Evolutionary conservation across 2,113 vertebrate genomes (phyloP), one percentile per base, ranked within the genome.

Genomic region (Arenaria interpres): DNA sequence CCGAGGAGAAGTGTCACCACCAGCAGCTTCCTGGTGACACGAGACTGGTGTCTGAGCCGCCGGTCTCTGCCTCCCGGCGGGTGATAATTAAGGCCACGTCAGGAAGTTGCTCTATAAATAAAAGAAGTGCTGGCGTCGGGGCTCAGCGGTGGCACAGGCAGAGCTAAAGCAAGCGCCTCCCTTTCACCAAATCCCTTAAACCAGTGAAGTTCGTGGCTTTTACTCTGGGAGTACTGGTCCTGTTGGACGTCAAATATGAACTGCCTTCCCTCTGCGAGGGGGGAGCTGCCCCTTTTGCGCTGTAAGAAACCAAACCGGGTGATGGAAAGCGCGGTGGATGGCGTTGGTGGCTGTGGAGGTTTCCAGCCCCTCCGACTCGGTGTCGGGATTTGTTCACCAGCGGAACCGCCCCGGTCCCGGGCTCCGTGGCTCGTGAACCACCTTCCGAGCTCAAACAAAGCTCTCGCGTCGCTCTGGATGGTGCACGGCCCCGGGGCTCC

Each of bases 1-100:
- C 9, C 7, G 0, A 5, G 0, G 4, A 50, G n/a, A 32, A 76
- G 68, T 0, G 5, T 57, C 32, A 7, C 48, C 12, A 11, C 50
- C 80, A 79, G 80, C 67, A 43, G 82, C 79, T 80, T 32, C 33
- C 56, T 50, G 41, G 87, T 48, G 57, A 81, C 63, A 14, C 0
- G 9, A 75, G 23, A 9, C 62, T 2, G 6, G 45, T 8, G 60
- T 16, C 79, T 2, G 27, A 48, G 75, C 10, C n/a, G 37, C 62
- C 3, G 6, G 28, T 14, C 39, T 46, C 60, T 5, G 53, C 72
- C 59, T 60, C 43, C 43, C 14, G 9, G 78, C 3, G 3, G 59
- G 46, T 45, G 77, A 16, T 67, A 56, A 83, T 43, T 18, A 6
- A 74, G 21, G 8, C 78, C 78, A 20, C 51, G 77, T 60, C 85